Percentiles rank a stretch among this genome's conserved stretches.
These are phyloP conservation scores for Gobius niger DNA, from an alignment of 2,113 vertebrate species.

Conservation along the genomic window DNA sequence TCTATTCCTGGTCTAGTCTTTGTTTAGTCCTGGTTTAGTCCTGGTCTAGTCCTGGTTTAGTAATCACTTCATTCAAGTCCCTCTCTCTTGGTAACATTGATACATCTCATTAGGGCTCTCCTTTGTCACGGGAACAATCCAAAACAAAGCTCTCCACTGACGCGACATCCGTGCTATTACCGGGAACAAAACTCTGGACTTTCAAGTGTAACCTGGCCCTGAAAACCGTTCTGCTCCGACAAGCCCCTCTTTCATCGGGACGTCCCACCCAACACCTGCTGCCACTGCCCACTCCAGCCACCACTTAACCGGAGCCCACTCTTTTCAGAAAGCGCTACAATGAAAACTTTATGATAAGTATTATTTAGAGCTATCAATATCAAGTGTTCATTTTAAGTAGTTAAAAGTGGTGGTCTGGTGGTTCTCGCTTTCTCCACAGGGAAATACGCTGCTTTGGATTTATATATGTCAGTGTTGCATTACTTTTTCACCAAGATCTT, in stretches of 20 bases:
- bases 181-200: slow-evolving; percentile 61
- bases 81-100: background rate
- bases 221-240: slow-evolving; percentile 49
- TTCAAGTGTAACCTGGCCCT: slow-evolving; percentile 73
- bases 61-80: background rate
- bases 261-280: slow-evolving; percentile 75
- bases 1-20: background rate
- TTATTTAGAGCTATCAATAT: no score
- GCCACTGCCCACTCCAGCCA: slow-evolving; percentile 48
- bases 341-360: no score
- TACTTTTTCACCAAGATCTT: no score
- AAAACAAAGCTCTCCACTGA: background rate
- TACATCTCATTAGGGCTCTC: background rate
- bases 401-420: no score
- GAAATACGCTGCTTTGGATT: no score
- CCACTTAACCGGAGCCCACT: slow-evolving; percentile 51
- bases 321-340: slow-evolving; percentile 14
- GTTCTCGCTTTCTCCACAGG: no score
- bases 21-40: background rate
- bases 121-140: background rate
- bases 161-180: slow-evolving; percentile 16
- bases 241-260: slow-evolving; percentile 66
- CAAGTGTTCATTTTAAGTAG: no score
- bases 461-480: no score
- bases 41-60: background rate